phyloP scores from a whole-genome alignment of 2,797 vertebrate species.

The Anas georgica region DNA sequence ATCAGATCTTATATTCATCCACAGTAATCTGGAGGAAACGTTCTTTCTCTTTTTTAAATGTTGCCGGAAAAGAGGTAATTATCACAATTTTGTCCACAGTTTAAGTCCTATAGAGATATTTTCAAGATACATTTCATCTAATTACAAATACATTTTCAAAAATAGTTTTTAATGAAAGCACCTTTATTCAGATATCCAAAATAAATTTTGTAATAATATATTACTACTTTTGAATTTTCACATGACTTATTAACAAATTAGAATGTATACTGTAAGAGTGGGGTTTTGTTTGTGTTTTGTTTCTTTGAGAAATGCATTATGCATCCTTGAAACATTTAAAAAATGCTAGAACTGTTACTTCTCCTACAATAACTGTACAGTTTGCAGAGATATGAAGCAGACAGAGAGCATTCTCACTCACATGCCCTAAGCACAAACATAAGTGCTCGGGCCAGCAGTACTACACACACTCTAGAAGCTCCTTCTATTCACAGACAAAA shows the following conservation, averaged over 20 bases:
- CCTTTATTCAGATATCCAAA: neutral
- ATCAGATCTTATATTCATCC: neutral
- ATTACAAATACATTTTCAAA: neutral
- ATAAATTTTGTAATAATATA: neutral
- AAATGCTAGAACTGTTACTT: neutral
- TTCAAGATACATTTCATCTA: neutral
- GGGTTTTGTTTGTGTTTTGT: neutral
- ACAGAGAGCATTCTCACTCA: neutral
- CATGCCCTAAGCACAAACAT: neutral
- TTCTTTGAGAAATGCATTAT: neutral
- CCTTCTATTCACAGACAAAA: neutral
- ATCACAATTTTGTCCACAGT: neutral
- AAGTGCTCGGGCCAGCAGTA: neutral
- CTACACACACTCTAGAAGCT: neutral
- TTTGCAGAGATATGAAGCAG: neutral
- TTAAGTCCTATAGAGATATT: neutral
- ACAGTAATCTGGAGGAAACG: neutral
- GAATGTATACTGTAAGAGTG: neutral
- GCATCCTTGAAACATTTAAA: neutral
- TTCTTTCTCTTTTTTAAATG: accelerated
- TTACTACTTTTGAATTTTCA: neutral
- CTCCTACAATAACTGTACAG: neutral
- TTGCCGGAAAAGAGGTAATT: neutral
- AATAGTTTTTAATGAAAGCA: neutral
- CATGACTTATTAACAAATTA: neutral